These are phyloP conservation scores for Perccottus glenii DNA, from an alignment of 2,113 vertebrate genomes.

Conservation along the genomic window DNA sequence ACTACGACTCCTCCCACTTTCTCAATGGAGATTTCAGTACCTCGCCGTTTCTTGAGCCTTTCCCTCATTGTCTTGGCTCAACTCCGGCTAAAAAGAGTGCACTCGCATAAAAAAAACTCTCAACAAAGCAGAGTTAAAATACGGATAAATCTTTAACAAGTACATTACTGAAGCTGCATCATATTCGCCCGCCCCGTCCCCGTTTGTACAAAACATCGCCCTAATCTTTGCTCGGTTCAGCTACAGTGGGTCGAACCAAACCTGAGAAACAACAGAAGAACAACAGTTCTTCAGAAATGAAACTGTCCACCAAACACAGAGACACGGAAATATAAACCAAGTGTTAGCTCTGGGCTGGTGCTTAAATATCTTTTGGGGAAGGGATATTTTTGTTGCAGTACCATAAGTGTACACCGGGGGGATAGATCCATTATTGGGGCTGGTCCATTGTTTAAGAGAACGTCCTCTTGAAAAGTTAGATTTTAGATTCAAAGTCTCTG, in stretches of 20 bases:
- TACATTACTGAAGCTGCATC: constrained; percentile 4
- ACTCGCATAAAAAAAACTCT: constrained; percentile 39
- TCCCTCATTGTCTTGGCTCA: constrained; percentile 42
- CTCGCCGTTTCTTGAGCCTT: constrained; percentile 61
- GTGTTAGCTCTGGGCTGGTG: too few relatives aligned
- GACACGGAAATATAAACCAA: too few relatives aligned
- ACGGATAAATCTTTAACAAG: constrained; percentile 29
- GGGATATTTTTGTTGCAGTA: neutral
- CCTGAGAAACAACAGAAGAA: constrained; percentile 41
- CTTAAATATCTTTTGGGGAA: too few relatives aligned
- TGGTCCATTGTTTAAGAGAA: neutral
- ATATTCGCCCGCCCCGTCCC: neutral
- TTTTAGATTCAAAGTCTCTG: too few relatives aligned
- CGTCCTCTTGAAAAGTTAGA: too few relatives aligned
- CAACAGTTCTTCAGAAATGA: constrained; percentile 36
- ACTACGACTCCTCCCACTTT: constrained; percentile 70
- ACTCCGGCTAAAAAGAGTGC: constrained; percentile 61
- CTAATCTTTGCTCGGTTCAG: constrained; percentile 16
- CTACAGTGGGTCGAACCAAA: constrained; percentile 36
- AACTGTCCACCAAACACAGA: neutral
- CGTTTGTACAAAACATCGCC: constrained; percentile 1
- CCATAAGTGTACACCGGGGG: neutral
- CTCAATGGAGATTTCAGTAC: constrained; percentile 76
- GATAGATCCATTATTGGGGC: neutral
- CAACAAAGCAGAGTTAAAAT: constrained; percentile 9